Conservation (phyloP, 2,888 invertebrate genomes). For the Caenorhabditis auriculariae region DNA sequence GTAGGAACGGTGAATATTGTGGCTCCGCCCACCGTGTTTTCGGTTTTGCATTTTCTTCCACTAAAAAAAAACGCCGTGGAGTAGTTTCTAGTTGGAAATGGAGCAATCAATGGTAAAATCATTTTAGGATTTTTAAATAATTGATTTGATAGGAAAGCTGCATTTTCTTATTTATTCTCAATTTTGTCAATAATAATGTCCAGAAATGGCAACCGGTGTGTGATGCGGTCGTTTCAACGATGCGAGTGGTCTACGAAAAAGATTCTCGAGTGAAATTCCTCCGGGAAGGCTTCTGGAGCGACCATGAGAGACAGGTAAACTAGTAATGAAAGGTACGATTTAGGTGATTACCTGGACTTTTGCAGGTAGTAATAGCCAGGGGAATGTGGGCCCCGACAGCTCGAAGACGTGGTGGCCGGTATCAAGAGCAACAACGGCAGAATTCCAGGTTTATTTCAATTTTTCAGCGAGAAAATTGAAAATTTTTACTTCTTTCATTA, state of each 20-base stretch:
- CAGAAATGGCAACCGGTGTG: constrained; percentile 61
- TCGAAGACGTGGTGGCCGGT: too few relatives aligned
- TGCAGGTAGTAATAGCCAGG: background rate
- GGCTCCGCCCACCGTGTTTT: too few relatives aligned
- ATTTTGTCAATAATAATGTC: constrained; percentile 63
- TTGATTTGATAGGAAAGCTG: background rate
- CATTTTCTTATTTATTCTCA: too few relatives aligned
- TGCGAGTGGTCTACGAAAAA: constrained; percentile 81
- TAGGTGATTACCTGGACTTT: background rate
- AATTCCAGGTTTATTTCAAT: too few relatives aligned
- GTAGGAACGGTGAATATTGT: background rate
- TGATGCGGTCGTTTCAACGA: constrained; percentile 72
- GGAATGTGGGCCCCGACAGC: background rate
- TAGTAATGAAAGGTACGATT: background rate
- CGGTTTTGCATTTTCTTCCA: too few relatives aligned
- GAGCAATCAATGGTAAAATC: too few relatives aligned
- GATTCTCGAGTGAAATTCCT: constrained; percentile 82
- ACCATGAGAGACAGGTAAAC: constrained; percentile 31
- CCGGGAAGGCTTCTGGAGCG: constrained; percentile 73
- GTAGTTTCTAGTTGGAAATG: background rate
- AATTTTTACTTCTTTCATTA: too few relatives aligned
- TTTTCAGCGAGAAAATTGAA: too few relatives aligned
- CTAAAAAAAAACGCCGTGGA: too few relatives aligned
- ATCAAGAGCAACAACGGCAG: too few relatives aligned
- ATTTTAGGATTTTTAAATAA: background rate